Conservation (phyloP, 2,888 invertebrate species). For the Drepana falcataria region DNA sequence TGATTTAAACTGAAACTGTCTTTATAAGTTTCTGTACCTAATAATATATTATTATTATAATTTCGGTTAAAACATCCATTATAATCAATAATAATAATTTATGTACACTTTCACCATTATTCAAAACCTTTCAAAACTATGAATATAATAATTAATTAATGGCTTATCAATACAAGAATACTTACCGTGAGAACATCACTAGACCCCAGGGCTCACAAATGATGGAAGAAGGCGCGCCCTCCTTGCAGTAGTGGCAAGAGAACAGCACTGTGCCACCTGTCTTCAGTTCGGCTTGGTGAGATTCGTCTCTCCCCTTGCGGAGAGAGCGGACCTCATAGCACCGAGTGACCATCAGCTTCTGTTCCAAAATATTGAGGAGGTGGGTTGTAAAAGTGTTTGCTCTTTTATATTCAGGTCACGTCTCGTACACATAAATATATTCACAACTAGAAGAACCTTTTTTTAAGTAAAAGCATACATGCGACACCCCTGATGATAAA, state of each 20-base stretch:
- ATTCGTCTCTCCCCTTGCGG: constrained; percentile 86
- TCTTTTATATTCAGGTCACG: no score
- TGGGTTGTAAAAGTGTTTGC: constrained; percentile 27
- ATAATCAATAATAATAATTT: no score
- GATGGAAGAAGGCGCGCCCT: constrained; percentile 84
- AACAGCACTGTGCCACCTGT: constrained; percentile 87
- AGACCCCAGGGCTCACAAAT: constrained; percentile 67
- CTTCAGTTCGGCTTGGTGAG: constrained; percentile 88
- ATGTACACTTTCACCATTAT: no score
- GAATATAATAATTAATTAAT: no score
- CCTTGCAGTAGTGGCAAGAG: constrained; percentile 85
- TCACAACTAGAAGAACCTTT: no score
- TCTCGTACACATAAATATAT: no score
- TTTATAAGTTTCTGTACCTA: not conserved
- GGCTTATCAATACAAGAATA: no score
- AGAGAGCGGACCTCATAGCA: constrained; percentile 86
- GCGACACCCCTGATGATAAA: no score
- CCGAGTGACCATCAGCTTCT: constrained; percentile 87
- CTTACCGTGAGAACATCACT: constrained; percentile 10
- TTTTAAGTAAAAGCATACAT: no score
- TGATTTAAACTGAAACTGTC: not conserved
- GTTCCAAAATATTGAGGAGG: constrained; percentile 92
- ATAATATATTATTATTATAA: no score
- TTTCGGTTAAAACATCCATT: no score
- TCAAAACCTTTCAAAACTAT: no score